Evolutionary conservation across 2,888 invertebrate genomes (phyloP), one percentile per base, ranked within the genome.

Genomic region (Acanthosepion lycidas): DNA sequence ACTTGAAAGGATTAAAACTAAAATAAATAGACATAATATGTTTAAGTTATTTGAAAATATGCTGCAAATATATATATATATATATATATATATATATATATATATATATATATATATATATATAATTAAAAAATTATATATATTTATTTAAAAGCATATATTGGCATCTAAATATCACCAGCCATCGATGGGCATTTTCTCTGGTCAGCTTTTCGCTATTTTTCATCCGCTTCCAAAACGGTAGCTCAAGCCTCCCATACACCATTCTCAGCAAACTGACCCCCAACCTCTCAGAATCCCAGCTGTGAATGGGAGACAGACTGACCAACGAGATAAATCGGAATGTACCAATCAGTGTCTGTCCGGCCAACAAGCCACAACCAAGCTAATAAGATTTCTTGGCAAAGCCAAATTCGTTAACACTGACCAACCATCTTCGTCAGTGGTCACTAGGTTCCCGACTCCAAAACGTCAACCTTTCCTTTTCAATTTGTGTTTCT

Each of bases 331-430:
- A 78, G 15, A 78, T 78, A 78, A 78, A n/a, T n/a, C 78, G 78
- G n/a, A n/a, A 12, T 78, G 78, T 78, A 78, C 78, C 78, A 78
- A 78, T 78, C 78, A 78, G 78, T 12, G 78, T 78, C 78, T 78
- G 78, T 78, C 78, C 78, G 78, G n/a, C 78, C 78, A n/a, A 78
- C 78, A 59, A 59, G 59, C 78, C 28, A 78, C 78, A 78, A 78
- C 78, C 78, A 78, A n/a, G n/a, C n/a, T 78, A 78, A 78, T 78
- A 78, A 78, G 78, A 78, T 78, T 78, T 78, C 78, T 78, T 78
- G 78, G 78, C 78, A n/a, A 78, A 78, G 78, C 78, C 78, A 78
- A 78, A 78, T 78, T 78, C n/a, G 78, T 78, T 78, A 78, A 78
- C 78, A 78, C 78, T 78, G 78, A 78, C 78, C 78, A 78, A 78